These are phyloP conservation scores for Podocnemis expansa DNA, from an alignment of 2,113 vertebrate species.

Conservation along the genomic window DNA sequence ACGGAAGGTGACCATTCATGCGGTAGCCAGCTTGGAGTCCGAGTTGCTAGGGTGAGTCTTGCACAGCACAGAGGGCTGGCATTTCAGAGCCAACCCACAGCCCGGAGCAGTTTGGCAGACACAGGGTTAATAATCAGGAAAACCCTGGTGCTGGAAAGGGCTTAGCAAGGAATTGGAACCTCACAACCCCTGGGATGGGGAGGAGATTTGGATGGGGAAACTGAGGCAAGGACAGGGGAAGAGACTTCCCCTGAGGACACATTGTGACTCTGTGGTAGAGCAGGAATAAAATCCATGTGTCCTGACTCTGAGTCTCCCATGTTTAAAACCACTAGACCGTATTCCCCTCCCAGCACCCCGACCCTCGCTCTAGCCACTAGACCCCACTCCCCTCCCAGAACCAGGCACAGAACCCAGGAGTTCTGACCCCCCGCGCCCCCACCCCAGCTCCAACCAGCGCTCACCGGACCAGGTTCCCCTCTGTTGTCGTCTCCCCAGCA, in stretches of 20 bases:
- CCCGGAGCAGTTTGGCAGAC: neutral
- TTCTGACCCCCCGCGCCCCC: neutral
- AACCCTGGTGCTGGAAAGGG: neutral
- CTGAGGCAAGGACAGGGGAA: neutral
- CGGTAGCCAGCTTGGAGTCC: neutral
- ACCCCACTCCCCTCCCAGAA: too few relatives aligned
- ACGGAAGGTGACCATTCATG: neutral
- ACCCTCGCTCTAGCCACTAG: too few relatives aligned
- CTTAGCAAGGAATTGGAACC: neutral
- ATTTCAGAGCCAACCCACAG: neutral
- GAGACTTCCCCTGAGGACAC: neutral
- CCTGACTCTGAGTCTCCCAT: neutral
- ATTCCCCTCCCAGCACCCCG: neutral
- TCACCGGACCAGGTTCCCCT: conserved; percentile 73
- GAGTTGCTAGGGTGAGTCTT: neutral
- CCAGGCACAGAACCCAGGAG: too few relatives aligned
- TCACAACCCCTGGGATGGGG: neutral
- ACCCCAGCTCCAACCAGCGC: neutral
- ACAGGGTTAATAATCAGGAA: neutral
- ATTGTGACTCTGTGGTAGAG: neutral
- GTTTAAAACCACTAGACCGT: neutral
- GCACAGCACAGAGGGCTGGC: neutral
- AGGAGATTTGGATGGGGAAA: neutral
- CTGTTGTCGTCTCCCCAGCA: conserved; percentile 12
- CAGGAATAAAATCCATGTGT: neutral